phyloP scores from a whole-genome alignment of 2,888 invertebrate species.

The Diarsia mendica region DNA sequence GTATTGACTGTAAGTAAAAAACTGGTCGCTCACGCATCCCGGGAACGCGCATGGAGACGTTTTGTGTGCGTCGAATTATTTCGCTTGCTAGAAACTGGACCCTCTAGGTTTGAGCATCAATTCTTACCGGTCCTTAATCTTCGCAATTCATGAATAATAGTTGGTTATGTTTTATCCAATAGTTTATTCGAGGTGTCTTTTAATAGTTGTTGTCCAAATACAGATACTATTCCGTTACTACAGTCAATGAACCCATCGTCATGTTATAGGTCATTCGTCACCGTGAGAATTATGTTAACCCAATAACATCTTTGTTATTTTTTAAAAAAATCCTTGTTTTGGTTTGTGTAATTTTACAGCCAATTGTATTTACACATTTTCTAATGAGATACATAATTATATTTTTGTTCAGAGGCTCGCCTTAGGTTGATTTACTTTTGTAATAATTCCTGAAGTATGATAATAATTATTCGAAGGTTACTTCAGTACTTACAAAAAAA shows the following conservation, averaged over 20 bases:
- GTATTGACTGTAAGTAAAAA: background rate
- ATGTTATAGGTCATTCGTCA: background rate
- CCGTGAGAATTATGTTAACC: background rate
- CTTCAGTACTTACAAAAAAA: background rate
- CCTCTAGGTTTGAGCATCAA: background rate
- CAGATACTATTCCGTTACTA: background rate
- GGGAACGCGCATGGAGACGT: background rate
- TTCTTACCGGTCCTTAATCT: background rate
- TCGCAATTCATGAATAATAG: background rate
- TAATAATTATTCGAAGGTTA: conserved; percentile 5
- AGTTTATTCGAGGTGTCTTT: background rate
- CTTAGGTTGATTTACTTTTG: background rate
- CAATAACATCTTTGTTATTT: too few species aligned
- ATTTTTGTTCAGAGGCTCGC: background rate
- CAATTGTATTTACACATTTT: background rate
- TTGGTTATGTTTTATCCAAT: background rate
- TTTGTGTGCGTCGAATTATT: background rate
- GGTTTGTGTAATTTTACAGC: background rate
- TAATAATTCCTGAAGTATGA: background rate
- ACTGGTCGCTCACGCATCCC: background rate
- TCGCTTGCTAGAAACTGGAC: background rate
- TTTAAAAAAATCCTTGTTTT: too few species aligned
- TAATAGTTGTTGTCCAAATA: background rate
- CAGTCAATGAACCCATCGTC: background rate
- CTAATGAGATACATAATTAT: background rate